Evolutionary conservation across 37 sponge, comb jelly and placozoan species (phyloP), one percentile per base, ranked within the genome.

Genomic region (Chondrosia reniformis): DNA sequence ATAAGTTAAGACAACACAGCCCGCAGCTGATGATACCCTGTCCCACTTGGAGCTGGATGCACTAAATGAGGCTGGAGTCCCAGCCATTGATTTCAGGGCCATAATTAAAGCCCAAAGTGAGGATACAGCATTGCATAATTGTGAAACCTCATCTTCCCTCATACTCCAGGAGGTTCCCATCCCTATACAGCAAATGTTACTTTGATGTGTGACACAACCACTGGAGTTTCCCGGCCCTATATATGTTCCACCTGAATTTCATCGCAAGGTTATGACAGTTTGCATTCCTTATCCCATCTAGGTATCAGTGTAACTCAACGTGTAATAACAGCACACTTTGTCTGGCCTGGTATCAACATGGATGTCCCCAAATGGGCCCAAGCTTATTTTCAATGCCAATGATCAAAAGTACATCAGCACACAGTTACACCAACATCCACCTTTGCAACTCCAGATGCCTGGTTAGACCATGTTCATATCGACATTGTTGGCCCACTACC

Each of bases 401-500:
- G 49, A 1, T 38, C 82, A 39, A 86, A 86, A 25, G 69, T 86
- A 12, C 82, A 83, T 4, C 33, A 73, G 55, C 89, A 88, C 61
- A 54, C 84, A 10, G 37, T 73, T 12, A 37, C 84, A 5, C 88
- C 83, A 2, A 46, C 58, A 27, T 31, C 59, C 2, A 32, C 77
- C 0, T 80, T 80, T n/a, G 31, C 71, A 15, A 30, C 82, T 3
- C 88, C 83, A 5, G 76, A 82, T 74, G 75, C 46, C 9, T 33
- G 83, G 4, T 83, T 87, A 39, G 83, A 79, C 40, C 63, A 78
- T 1, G 63, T 87, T 13, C 83, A 87, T 27, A 8, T 86, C 12
- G 78, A 86, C 34, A 49, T 87, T 37, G 84, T 83, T 24, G 84
- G 88, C 4, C 80, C 84, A 22, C 80, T 83, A 1, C 84, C 80